Percentiles rank a stretch among this genome's conserved stretches.
phyloP scores from a whole-genome alignment of 2,113 vertebrate genomes.

The Clarias magur region DNA sequence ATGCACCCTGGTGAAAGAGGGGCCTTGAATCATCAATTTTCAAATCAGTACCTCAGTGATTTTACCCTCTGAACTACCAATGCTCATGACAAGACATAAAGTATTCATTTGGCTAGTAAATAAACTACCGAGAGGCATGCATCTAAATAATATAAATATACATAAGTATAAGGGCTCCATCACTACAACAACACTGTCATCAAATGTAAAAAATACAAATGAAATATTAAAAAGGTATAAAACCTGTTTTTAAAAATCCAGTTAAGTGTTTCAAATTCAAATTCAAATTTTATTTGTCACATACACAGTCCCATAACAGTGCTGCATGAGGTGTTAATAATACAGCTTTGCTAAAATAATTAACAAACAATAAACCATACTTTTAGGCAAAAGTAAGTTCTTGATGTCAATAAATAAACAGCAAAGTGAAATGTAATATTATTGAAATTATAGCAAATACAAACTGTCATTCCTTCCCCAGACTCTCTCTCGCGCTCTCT shows the following conservation, averaged over 20 bases:
- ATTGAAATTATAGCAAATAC: neutral
- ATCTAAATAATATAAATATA: neutral
- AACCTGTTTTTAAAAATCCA: neutral
- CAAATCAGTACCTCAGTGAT: too few species aligned
- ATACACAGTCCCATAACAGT: too few species aligned
- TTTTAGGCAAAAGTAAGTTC: neutral
- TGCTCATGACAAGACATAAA: neutral
- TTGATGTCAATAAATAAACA: neutral
- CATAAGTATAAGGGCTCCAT: too few species aligned
- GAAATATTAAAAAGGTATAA: neutral
- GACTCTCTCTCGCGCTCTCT: neutral
- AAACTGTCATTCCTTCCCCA: neutral
- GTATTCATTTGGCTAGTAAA: neutral
- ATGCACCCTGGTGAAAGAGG: too few species aligned
- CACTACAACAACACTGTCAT: neutral
- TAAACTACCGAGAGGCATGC: too few species aligned
- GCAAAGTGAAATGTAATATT: neutral
- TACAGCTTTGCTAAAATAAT: neutral
- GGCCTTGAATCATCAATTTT: too few species aligned
- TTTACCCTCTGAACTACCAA: too few species aligned
- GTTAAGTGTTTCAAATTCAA: too few species aligned
- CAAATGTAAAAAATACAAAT: neutral
- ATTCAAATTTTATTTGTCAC: too few species aligned
- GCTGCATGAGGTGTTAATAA: neutral
- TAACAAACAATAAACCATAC: neutral